Percentiles rank a stretch among this genome's conserved stretches.
Conservation (phyloP, 1,140 invertebrate species). For the Drosophila asahinai region DNA sequence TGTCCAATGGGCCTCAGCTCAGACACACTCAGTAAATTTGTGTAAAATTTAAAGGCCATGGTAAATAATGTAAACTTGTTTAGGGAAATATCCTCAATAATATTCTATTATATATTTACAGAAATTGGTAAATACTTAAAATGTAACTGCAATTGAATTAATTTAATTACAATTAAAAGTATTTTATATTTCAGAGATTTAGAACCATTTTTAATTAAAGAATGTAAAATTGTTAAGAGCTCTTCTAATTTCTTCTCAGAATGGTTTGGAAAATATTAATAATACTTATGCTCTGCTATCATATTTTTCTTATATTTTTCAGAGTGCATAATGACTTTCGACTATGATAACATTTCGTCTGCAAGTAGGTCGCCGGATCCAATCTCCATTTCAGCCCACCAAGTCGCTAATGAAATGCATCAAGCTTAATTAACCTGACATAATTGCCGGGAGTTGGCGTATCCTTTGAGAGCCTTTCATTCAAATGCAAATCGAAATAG, state of each 20-base stretch:
- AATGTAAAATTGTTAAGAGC: no score
- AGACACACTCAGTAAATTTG: background rate
- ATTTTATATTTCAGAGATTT: no score
- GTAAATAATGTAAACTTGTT: no score
- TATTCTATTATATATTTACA: no score
- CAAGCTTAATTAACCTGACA: conserved; percentile 23
- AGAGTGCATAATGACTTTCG: background rate
- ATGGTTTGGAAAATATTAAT: no score
- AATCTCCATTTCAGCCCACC: conserved; percentile 7
- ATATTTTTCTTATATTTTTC: background rate
- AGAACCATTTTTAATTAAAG: no score
- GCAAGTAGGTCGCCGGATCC: conserved; percentile 6
- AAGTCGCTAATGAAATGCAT: no score
- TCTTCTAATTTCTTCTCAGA: background rate
- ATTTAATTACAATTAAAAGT: no score
- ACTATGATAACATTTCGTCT: conserved; percentile 1
- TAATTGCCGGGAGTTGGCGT: conserved; percentile 15
- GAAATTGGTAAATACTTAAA: no score
- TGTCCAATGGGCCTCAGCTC: conserved; percentile 25
- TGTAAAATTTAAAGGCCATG: background rate
- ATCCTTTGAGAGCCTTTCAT: conserved; percentile 17
- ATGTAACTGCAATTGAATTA: no score
- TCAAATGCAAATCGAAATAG: conserved; percentile 32
- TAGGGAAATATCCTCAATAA: no score
- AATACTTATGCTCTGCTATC: background rate